A percentile compares a stretch with the other conserved stretches of the same genome.
Conservation (phyloP, 2,797 vertebrate genomes). For the Gymnopithys bicolor region DNA sequence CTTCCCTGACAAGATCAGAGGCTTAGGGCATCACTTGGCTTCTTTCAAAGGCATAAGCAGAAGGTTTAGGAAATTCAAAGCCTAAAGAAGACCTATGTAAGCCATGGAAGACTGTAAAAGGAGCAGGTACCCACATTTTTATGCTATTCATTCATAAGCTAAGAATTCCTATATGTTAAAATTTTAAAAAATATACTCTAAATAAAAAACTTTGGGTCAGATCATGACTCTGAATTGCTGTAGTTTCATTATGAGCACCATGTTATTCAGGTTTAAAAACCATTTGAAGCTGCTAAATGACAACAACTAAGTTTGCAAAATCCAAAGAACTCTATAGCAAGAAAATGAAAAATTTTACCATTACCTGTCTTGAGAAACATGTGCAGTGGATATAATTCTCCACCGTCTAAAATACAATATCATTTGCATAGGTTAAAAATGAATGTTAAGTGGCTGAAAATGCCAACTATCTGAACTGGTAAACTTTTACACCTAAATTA, state of each 20-base stretch:
- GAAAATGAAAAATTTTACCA: neutral
- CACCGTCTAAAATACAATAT: neutral
- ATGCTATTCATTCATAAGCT: neutral
- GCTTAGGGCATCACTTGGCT: neutral
- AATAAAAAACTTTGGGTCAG: neutral
- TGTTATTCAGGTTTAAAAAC: neutral
- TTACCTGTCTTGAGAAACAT: neutral
- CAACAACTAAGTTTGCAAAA: neutral
- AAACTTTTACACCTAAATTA: neutral
- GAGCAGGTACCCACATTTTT: neutral
- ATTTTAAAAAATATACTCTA: neutral
- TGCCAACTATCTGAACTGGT: neutral
- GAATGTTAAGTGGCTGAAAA: neutral
- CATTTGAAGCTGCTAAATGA: neutral
- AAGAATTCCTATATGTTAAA: neutral
- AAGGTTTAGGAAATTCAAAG: neutral
- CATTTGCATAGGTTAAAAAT: neutral
- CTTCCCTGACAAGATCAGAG: conserved; percentile 4
- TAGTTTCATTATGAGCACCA: neutral
- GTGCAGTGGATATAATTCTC: neutral
- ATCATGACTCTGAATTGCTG: neutral
- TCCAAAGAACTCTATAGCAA: neutral
- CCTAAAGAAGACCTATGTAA: neutral
- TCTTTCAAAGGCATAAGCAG: neutral
- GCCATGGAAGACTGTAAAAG: neutral